Evolutionary conservation across 2,888 invertebrate species (phyloP).

Genomic region (Scrobipalpa atriplicella): DNA sequence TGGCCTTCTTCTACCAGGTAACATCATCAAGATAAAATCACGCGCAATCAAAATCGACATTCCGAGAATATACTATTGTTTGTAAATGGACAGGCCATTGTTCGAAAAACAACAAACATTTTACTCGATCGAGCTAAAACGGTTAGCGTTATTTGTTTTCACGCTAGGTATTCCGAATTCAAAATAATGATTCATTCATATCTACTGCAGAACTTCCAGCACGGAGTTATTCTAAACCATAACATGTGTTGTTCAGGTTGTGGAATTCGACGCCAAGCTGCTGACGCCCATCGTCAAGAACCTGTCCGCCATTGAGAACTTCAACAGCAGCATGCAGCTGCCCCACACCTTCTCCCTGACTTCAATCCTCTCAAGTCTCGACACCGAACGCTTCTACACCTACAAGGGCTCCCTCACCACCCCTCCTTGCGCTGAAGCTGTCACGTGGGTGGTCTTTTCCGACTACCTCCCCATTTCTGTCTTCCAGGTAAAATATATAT

Average conservation of each 20-base stretch:
- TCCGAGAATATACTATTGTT: slow-evolving; percentile 16
- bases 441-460: slow-evolving; percentile 91
- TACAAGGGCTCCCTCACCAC: slow-evolving; percentile 92
- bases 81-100: slow-evolving; percentile 5
- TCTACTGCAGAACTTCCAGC: background rate
- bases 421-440: slow-evolving; percentile 90
- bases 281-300: slow-evolving; percentile 84
- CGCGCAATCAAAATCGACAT: slow-evolving; percentile 11
- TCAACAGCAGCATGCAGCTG: slow-evolving; percentile 82
- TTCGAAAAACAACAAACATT: slow-evolving; percentile 19
- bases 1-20: slow-evolving; percentile 90
- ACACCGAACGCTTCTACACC: slow-evolving; percentile 87
- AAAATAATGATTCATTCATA: slow-evolving; percentile 10
- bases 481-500: slow-evolving; percentile 83
- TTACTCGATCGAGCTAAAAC: background rate
- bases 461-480: slow-evolving; percentile 88
- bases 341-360: slow-evolving; percentile 85
- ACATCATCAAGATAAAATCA: slow-evolving; percentile 32
- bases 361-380: slow-evolving; percentile 83
- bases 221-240: background rate
- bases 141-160: slow-evolving; percentile 10
- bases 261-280: slow-evolving; percentile 83
- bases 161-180: slow-evolving; percentile 5
- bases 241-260: slow-evolving; percentile 54
- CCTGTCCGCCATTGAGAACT: slow-evolving; percentile 83